Evolutionary conservation across 1,140 invertebrate genomes (phyloP).

Genomic region (Bombyx mori): ASM3026992v2 NC_085113.1:4996501-4997000

Average conservation of each 20-base stretch:
- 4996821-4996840: conserved; percentile 8
- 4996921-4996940: conserved; percentile 16
- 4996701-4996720: conserved; percentile 38
- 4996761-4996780: conserved; percentile 8
- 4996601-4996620: conserved; percentile 13
- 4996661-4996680: conserved; percentile 42
- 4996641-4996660: conserved; percentile 42
- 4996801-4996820: conserved; percentile 20
- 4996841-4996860: conserved; percentile 21
- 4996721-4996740: conserved; percentile 15
- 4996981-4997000: conserved; percentile 30
- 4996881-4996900: conserved; percentile 19
- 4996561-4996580: too few relatives aligned
- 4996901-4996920: conserved; percentile 22
- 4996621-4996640: conserved; percentile 36
- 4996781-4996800: conserved; percentile 13
- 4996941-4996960: conserved; percentile 27
- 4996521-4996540: too few relatives aligned
- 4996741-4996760: conserved; percentile 10
- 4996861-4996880: conserved; percentile 21
- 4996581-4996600: background rate
- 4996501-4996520: too few relatives aligned
- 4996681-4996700: conserved; percentile 54
- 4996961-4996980: conserved; percentile 6
- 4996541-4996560: too few relatives aligned